Base-by-base conservation (phyloP, 2,888 invertebrate genomes). In the Drosophila melanosoma region DNA sequence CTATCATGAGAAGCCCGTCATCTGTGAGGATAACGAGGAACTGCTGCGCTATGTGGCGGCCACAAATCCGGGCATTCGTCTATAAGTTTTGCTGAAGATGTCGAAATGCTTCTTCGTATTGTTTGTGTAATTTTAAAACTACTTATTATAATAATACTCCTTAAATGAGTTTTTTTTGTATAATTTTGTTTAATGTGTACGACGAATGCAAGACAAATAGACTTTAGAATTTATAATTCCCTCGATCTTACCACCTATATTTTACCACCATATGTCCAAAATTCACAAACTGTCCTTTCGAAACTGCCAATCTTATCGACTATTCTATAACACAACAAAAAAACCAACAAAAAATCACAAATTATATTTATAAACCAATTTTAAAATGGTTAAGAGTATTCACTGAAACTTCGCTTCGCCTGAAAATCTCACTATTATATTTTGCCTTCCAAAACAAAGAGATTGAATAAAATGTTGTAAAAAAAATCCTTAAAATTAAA, bases 21-120 rank as follows among this genome's bases (percentile, higher is more conserved):
- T 98, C 83, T 98, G 98, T 93, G 98, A 98, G 92, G 98, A 98
- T 93, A 96, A 96, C 74, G 97, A 97, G 61, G 98, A 98, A 92
- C 95, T 98, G 74, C 94, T 98, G 90, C 96, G 95, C 93, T 98
- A 97, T 93, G 95, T 98, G 76, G 96, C 96, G 67, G 95, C 96
- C 93, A 97, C 96, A 91, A 97, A 98, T 94, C 96, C 96, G 80
- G 96, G 96, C 82, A 94, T 97, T 89, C 96, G 97, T 92, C 95
- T 97, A 92, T 97, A 96, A 95, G 90, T 57, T 57, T 72, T 65
- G 60, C 26, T 51, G 68, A 68, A 53, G 64, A 29, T 64, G 54
- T 48, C 45, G 2, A 48, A 60, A 72, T 59, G 75, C 70, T 82
- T 82, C 70, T 80, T 80, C 81, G 81, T 73, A 76, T 83, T 89